Evolutionary conservation across 2,113 vertebrate species (phyloP).

Genomic region (Okapia johnstoni): DNA sequence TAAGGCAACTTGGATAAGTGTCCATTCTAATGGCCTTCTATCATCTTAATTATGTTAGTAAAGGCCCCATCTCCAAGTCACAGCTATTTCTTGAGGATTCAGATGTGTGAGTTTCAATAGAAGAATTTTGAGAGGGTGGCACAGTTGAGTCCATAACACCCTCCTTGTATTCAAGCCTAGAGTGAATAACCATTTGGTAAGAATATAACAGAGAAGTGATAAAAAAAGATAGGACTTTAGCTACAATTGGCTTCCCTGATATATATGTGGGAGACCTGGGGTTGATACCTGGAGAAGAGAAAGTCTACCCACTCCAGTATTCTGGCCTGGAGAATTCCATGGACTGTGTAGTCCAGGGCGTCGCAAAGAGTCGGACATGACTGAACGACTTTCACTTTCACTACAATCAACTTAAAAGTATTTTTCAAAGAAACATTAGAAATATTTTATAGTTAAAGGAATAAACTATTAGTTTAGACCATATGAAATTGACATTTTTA

Average conservation of each 20-base stretch:
- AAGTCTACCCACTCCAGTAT: not conserved
- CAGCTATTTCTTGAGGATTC: not conserved
- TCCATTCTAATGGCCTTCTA: not conserved
- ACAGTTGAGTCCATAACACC: not conserved
- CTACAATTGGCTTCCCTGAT: not conserved
- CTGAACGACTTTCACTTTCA: not conserved
- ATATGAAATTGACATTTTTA: not conserved
- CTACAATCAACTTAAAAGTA: not conserved
- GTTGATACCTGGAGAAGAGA: not conserved
- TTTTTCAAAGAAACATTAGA: not conserved
- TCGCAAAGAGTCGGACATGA: accelerated
- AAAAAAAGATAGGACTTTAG: not conserved
- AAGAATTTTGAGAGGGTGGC: not conserved
- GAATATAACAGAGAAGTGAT: not conserved
- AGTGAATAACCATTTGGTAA: not conserved
- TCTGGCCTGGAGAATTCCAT: not conserved
- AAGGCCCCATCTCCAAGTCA: not conserved
- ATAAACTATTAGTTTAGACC: not conserved
- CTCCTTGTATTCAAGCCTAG: not conserved
- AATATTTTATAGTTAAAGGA: not conserved
- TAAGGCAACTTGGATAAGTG: not conserved
- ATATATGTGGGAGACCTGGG: not conserved
- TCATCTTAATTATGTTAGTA: not conserved
- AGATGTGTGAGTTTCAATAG: not conserved
- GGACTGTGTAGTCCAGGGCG: not conserved